Evolutionary conservation across 2,888 invertebrate species (phyloP), one percentile per base, ranked within the genome.

Genomic region (Ecdyonurus torrentis): DNA sequence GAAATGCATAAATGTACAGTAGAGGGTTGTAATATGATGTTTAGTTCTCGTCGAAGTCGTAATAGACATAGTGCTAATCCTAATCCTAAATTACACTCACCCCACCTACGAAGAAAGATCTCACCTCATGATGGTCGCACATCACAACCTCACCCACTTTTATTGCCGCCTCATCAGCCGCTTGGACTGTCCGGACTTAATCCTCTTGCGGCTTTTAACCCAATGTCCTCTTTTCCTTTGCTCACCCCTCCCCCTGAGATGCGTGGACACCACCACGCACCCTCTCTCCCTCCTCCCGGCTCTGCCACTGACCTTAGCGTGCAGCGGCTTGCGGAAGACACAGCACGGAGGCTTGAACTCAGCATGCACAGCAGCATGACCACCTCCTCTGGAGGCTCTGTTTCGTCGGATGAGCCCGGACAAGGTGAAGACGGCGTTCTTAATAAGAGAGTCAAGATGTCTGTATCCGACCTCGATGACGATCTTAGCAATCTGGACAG

Each of bases 1-100:
- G 99, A 99, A 79, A 99, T 99, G 98, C 99, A 99, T 76, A 94
- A 94, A 76, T 99, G 99, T 74, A 97, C 98, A 0, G 96, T 99
- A 0, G 93, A 93, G 73, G 97, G 97, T 0, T 98, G 98, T 77
- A 96, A 92, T 74, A 97, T 97, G 94, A 96, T 96, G 94, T 98
- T 98, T 73, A 97, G 96, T 74, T 97, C 96, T 15, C 81, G 98
- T 67, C 81, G 98, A 67, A 95, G 95, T 24, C 81, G 98, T 61
- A 98, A 98, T 72, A 83, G 98, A 1, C 98, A 98, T 76, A 94
- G 94, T 74, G 96, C 97, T 10, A 98, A 98, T 75, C 97, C 97
- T 0, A 98, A 98, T 76, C 98, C 98, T 0, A 98, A 98, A 74
- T 78, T 98, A 20, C 98, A 98, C 76, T 94, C 95, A 63, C 95